phyloP scores from a whole-genome alignment of 2,888 invertebrate species.

The Hoplodrina blanda region DNA sequence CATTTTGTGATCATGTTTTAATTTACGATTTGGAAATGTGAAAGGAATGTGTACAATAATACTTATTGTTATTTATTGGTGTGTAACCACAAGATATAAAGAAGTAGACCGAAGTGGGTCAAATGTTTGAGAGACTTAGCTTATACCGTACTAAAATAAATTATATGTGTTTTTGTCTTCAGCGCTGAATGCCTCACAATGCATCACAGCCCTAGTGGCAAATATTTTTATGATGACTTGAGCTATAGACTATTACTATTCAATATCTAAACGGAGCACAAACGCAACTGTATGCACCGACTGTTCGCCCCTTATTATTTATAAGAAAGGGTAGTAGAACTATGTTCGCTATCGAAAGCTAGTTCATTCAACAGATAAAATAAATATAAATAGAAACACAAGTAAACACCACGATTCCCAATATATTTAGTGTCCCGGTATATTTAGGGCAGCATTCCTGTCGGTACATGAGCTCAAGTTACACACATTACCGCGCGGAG shows the following conservation, averaged over 20 bases:
- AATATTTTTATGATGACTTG: no score
- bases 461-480: constrained; percentile 49
- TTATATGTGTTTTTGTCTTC: no score
- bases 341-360: neutral
- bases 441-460: constrained; percentile 50
- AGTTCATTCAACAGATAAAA: constrained; percentile 6
- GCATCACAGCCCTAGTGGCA: no score
- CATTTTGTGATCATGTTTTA: constrained; percentile 46
- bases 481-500: constrained; percentile 55
- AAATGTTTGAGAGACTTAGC: constrained; percentile 8
- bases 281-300: neutral
- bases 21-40: constrained; percentile 49
- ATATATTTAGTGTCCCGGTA: constrained; percentile 37
- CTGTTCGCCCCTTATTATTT: neutral
- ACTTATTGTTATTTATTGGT: constrained; percentile 21
- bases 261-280: no score
- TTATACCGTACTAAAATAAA: no score
- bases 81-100: constrained; percentile 17
- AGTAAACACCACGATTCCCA: constrained; percentile 7
- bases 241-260: neutral
- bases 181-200: no score
- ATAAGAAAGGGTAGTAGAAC: neutral
- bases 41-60: constrained; percentile 21
- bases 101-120: constrained; percentile 9
- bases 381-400: neutral